A percentile compares a stretch with the other conserved stretches of the same genome.
These are phyloP conservation scores for Sebastes minor DNA, from an alignment of 2,797 vertebrate species.

Conservation along the genomic window DNA sequence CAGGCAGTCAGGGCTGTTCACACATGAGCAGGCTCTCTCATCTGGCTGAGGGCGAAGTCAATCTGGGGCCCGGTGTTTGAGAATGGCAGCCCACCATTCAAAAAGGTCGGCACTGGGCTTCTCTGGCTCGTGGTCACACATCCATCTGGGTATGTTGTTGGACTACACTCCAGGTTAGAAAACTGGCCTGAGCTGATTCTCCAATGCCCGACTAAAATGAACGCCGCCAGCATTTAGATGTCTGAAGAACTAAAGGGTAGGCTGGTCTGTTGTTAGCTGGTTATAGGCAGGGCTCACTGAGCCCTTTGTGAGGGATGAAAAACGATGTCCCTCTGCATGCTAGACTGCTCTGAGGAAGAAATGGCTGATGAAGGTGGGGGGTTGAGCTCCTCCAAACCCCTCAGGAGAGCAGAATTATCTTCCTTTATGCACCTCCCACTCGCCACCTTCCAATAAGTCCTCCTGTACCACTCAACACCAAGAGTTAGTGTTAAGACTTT, in stretches of 20 bases:
- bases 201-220: slow-evolving; percentile 11
- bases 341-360: slow-evolving; percentile 50
- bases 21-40: slow-evolving; percentile 74
- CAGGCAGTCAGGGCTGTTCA: slow-evolving; percentile 67
- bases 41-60: slow-evolving; percentile 71
- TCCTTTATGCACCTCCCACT: slow-evolving; percentile 50
- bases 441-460: slow-evolving; percentile 43
- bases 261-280: slow-evolving; percentile 52
- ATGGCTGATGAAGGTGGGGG: background rate
- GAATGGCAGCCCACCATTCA: slow-evolving; percentile 58
- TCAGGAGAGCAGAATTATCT: slow-evolving; percentile 50
- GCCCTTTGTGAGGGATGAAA: slow-evolving; percentile 66
- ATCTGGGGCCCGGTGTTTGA: slow-evolving; percentile 55
- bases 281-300: slow-evolving; percentile 61
- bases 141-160: slow-evolving; percentile 12
- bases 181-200: slow-evolving; percentile 33
- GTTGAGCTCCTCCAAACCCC: slow-evolving; percentile 13
- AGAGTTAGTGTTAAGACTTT: slow-evolving; percentile 64
- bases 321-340: slow-evolving; percentile 57
- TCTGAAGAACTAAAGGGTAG: slow-evolving; percentile 52
- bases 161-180: slow-evolving; percentile 44
- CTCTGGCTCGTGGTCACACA: slow-evolving; percentile 52
- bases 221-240: slow-evolving; percentile 41
- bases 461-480: slow-evolving; percentile 43
- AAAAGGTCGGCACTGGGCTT: slow-evolving; percentile 55